phyloP scores from a whole-genome alignment of 1,140 invertebrate species.

The Drosophila melanica region DNA sequence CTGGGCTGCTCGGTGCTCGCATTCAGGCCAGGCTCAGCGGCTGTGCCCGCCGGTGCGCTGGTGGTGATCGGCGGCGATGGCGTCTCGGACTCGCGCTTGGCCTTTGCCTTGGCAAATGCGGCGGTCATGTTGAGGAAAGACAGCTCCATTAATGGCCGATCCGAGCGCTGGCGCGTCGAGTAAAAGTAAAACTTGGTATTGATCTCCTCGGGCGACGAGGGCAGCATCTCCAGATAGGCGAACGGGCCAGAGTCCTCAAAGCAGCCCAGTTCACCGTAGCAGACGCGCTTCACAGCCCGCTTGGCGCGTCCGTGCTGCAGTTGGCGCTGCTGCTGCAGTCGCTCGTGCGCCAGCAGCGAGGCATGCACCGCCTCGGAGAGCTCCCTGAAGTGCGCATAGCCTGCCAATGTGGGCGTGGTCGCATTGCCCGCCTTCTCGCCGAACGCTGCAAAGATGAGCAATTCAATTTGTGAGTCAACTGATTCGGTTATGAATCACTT shows the following conservation, averaged over 20 bases:
- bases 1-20: conserved; percentile 44
- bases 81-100: conserved; percentile 52
- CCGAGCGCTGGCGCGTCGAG: conserved; percentile 86
- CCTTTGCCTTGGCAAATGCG: conserved; percentile 69
- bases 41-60: conserved; percentile 5
- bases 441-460: conserved; percentile 29
- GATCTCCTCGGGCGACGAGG: conserved; percentile 94
- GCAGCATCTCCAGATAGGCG: conserved; percentile 95
- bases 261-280: conserved; percentile 96
- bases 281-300: conserved; percentile 90
- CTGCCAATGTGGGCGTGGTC: conserved; percentile 24
- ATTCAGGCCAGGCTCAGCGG: not conserved
- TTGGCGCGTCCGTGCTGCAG: conserved; percentile 79
- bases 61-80: conserved; percentile 9
- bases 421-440: conserved; percentile 27
- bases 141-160: conserved; percentile 88
- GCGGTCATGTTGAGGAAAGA: conserved; percentile 88
- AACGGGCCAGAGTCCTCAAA: conserved; percentile 96
- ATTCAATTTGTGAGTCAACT: conserved; percentile 4
- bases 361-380: conserved; percentile 66
- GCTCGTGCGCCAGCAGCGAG: conserved; percentile 59
- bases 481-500: conserved; percentile 5
- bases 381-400: conserved; percentile 56
- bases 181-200: conserved; percentile 91
- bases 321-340: conserved; percentile 40